These are phyloP conservation scores for Megalurothrips usitatus DNA, from an alignment of 2,888 invertebrate species.

Conservation along the genomic window DNA sequence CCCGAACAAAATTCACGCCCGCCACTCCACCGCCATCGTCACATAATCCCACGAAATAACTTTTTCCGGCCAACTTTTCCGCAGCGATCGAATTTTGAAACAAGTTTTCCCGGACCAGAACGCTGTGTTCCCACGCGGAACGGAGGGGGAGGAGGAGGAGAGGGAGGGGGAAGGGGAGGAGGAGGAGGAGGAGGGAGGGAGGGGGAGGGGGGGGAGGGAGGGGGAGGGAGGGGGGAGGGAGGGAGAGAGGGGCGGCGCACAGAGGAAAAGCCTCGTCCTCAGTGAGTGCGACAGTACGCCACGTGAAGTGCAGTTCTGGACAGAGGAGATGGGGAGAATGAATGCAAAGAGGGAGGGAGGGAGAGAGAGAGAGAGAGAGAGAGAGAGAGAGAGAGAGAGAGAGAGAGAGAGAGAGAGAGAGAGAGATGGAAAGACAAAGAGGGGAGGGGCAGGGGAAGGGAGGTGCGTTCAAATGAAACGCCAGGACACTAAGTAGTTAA, in stretches of 20 bases:
- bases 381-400: not conserved
- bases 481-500: conserved; percentile 6
- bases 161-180: not conserved
- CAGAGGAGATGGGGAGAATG: not conserved
- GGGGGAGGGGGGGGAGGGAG: not conserved
- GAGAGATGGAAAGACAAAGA: conserved; percentile 22
- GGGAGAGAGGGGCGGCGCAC: too few relatives aligned
- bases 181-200: conserved; percentile 12
- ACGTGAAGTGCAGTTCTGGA: too few relatives aligned
- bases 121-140: too few relatives aligned
- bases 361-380: not conserved
- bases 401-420: conserved; percentile 18
- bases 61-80: too few relatives aligned
- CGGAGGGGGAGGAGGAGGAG: not conserved
- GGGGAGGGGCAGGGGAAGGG: not conserved
- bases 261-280: not conserved
- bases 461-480: conserved; percentile 4
- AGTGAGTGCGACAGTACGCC: too few relatives aligned
- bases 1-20: too few relatives aligned
- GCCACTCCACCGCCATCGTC: too few relatives aligned
- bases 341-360: conserved; percentile 10
- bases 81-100: too few relatives aligned
- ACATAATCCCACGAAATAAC: too few relatives aligned
- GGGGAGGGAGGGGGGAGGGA: not conserved
- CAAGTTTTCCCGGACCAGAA: too few relatives aligned